phyloP scores from a whole-genome alignment of 1,140 invertebrate genomes.

The Agrypnia vestita region DNA sequence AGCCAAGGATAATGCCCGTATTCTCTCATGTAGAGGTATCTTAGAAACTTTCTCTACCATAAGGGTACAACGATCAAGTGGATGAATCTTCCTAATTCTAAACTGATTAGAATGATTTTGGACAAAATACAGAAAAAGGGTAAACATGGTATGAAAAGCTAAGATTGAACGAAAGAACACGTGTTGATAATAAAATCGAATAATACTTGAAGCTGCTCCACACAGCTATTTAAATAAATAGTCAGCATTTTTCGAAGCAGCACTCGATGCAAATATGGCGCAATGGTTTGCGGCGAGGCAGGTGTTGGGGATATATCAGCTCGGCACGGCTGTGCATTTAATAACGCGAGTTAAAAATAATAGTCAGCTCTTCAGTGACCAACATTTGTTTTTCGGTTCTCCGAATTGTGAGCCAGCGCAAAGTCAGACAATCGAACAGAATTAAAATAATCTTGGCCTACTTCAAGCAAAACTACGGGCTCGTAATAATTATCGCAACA shows the following conservation, averaged over 20 bases:
- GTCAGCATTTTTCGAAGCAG: background rate
- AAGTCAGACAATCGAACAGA: background rate
- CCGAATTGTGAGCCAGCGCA: background rate
- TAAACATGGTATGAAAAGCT: no score
- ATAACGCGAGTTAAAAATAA: no score
- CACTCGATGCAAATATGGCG: conserved; percentile 18
- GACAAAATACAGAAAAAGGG: no score
- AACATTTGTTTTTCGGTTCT: background rate
- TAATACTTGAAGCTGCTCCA: background rate
- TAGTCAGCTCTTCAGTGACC: conserved; percentile 12
- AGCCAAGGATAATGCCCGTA: no score
- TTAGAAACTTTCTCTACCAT: no score
- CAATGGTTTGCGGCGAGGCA: background rate
- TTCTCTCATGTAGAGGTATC: no score
- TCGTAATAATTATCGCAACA: background rate
- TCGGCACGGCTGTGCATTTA: background rate
- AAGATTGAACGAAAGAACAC: no score
- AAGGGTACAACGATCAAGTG: no score
- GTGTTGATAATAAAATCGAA: background rate
- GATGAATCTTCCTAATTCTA: no score
- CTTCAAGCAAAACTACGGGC: background rate
- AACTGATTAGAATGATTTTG: no score
- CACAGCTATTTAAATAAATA: background rate
- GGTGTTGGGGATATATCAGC: conserved; percentile 18
- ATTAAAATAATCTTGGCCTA: background rate